Base-by-base conservation (phyloP, 2,888 invertebrate genomes). In the Chydorus sphaericus region DNA sequence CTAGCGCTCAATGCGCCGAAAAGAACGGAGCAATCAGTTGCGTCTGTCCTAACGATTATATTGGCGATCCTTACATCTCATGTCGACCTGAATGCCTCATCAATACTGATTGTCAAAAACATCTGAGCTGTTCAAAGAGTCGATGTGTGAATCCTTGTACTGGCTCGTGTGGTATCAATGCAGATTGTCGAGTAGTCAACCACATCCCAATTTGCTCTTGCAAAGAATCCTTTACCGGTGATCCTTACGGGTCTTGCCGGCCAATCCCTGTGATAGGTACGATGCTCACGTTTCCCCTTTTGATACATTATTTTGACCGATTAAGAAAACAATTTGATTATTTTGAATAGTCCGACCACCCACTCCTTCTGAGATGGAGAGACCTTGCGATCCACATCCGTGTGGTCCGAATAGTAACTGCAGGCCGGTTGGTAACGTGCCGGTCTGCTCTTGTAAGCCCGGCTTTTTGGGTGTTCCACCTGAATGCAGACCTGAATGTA, bases 341-440 rank as follows among this genome's bases (percentile, higher is more conserved):
- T 23, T 14, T 23, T 53, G 6, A 10, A 4, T 52, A 49, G 39
- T 48, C 38, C 44, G 44, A 5, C 30, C 29, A 20, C 18, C 48
- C 18, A 29, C 55, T 18, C 33, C 33, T 20, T 23, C 33, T 7
- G 26, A 16, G 11, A n/a, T 52, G 29, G 48, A 28, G 10, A 80
- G 66, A 56, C 68, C 68, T n/a, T 88, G 88, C 66, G 30, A 33
- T 48, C 87, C 88, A 53, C 84, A 85, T 23, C 87, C 88, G 0
- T 90, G 89, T 65, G 89, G 89, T 20, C 83, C 86, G 1, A 84
- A 88, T 67, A 82, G 88, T 0, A 79, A 82, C 59, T 89, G 88
- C 64, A 83, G 83, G 66, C 74, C 85, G 59, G 73, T 82, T 60
- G 78, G 79, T 33, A 82, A 80, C 63, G 61, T 81, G 75, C 63